Conservation (phyloP, 2,888 invertebrate genomes). For the Leptopilina drosophilae region DNA sequence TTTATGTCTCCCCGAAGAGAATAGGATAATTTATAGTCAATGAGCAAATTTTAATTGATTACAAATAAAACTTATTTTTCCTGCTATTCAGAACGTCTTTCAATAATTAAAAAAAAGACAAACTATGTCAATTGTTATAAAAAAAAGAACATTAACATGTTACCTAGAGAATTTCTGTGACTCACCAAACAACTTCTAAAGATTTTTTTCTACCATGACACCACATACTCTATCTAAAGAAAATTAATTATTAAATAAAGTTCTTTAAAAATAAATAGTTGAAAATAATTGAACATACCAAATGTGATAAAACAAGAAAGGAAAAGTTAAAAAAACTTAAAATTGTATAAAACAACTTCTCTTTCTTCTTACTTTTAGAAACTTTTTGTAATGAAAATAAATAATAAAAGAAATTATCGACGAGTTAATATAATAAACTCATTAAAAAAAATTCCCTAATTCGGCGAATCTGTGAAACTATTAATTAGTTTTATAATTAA, state of each 20-base stretch:
- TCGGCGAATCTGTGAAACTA: neutral
- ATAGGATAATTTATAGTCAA: neutral
- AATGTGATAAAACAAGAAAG: too few relatives aligned
- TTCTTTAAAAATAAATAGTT: too few relatives aligned
- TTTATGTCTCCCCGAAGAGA: neutral
- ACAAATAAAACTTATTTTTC: neutral
- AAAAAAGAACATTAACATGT: too few relatives aligned
- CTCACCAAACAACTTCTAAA: neutral
- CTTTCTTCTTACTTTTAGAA: too few relatives aligned
- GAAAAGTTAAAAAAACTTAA: too few relatives aligned
- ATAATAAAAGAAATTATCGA: neutral
- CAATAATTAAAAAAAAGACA: neutral
- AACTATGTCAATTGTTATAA: neutral
- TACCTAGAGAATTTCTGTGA: neutral
- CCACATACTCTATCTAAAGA: too few relatives aligned
- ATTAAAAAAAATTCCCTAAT: neutral
- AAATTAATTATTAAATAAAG: too few relatives aligned
- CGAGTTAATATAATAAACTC: neutral
- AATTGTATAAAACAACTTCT: too few relatives aligned
- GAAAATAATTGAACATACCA: too few relatives aligned
- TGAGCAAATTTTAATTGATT: constrained; percentile 1
- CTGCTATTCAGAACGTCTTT: neutral
- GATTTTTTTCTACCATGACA: neutral
- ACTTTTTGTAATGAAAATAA: too few relatives aligned
- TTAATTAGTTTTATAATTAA: neutral